These are phyloP conservation scores for Tyto alba DNA, from an alignment of 2,113 vertebrate genomes.

Conservation along the genomic window DNA sequence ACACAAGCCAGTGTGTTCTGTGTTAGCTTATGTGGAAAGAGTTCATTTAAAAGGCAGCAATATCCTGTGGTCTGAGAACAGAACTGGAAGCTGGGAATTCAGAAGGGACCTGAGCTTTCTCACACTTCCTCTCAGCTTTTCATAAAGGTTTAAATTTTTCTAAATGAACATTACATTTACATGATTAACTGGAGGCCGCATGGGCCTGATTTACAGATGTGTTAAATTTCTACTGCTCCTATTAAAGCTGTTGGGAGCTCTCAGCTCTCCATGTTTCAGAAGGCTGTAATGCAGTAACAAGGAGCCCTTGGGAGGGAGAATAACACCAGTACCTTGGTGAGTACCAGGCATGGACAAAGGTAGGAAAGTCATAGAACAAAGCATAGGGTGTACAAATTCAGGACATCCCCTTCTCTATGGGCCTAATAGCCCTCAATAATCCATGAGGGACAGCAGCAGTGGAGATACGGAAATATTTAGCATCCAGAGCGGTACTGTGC, in stretches of 20 bases:
- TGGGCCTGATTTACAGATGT: not conserved
- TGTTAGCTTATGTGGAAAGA: not conserved
- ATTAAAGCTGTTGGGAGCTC: not conserved
- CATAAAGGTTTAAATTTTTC: not conserved
- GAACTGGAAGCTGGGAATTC: not conserved
- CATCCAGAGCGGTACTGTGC: not conserved
- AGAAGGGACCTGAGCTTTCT: not conserved
- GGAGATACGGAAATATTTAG: not conserved
- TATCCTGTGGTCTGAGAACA: constrained; percentile 9
- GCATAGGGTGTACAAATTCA: not conserved
- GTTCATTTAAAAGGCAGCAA: constrained; percentile 15
- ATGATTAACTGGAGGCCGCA: not conserved
- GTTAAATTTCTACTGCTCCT: not conserved
- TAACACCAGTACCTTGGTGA: not conserved
- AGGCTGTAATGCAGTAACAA: not conserved
- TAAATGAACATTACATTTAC: not conserved
- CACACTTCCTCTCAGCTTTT: not conserved
- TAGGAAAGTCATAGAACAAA: not conserved
- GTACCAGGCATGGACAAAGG: not conserved
- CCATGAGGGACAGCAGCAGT: not conserved
- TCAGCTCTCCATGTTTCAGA: not conserved
- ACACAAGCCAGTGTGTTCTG: not conserved
- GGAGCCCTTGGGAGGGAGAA: not conserved
- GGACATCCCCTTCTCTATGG: not conserved
- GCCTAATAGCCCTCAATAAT: not conserved